Conservation (phyloP, 2,113 vertebrate genomes). For the Zosterops borbonicus region DNA sequence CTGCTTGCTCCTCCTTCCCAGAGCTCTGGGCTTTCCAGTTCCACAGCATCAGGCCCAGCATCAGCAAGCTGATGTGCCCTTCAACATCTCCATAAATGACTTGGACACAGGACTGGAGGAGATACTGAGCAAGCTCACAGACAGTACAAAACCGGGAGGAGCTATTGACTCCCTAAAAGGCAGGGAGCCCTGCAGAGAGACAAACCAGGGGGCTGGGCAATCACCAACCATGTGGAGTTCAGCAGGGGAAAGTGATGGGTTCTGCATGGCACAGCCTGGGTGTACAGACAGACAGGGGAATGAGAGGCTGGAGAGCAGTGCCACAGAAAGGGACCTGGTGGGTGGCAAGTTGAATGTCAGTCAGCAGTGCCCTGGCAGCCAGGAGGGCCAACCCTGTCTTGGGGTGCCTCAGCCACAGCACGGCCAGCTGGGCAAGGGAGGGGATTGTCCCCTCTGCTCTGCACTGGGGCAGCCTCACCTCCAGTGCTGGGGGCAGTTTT, state of each 20-base stretch:
- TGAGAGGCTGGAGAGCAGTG: background rate
- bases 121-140: background rate
- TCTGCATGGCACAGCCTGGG: background rate
- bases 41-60: background rate
- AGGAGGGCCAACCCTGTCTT: accelerated
- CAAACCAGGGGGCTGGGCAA: background rate
- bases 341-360: background rate
- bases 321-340: background rate
- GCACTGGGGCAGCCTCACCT: background rate
- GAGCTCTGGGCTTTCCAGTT: background rate
- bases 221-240: background rate
- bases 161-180: background rate
- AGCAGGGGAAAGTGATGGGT: background rate
- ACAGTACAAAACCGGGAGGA: background rate
- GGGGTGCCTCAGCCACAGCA: background rate
- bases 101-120: background rate
- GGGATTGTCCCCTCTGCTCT: background rate
- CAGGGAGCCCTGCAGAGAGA: background rate
- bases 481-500: background rate
- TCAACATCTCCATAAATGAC: background rate
- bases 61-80: background rate
- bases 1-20: background rate
- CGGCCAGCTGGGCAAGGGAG: accelerated
- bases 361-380: background rate
- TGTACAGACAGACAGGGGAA: background rate